Evolutionary conservation across 2,113 vertebrate species (phyloP), one percentile per base, ranked within the genome.

Genomic region (Hippocampus comes): DNA sequence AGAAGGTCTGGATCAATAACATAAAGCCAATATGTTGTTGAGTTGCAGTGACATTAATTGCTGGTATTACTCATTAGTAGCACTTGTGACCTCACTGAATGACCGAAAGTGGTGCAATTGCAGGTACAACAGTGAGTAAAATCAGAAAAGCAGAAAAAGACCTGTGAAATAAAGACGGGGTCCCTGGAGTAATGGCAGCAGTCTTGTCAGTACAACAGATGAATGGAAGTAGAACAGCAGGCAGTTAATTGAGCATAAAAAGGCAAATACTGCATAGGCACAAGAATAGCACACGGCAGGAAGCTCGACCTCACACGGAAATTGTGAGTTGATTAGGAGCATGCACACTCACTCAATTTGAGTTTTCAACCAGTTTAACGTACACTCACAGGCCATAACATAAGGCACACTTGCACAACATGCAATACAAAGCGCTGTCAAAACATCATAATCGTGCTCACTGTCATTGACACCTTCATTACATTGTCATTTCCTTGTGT

Each of bases 41-140:
- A 63, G 56, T 75, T 72, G 18, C 68, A n/a, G n/a, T 74, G 38
- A 78, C 71, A 80, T 87, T 76, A 64, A 85, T 89, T 87, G 88
- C 30, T 5, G 9, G 69, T 71, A 84, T 86, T 55, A 77, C 68
- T 72, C 53, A 71, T 72, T 53, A 46, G 17, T 66, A 66, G 23
- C 77, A 77, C 74, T 18, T 68, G 83, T 84, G 78, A 86, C 74
- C 77, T 87, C 79, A 84, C 57, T 78, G 63, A 77, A 76, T 80
- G 82, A 79, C 61, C 74, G 65, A 76, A 79, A 66, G 65, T 59
- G 23, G 69, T 72, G 30, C 70, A 75, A 75, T 67, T 78, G 72
- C 57, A 82, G 77, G 79, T 71, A 38, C 75, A 72, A 9, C 48
- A 60, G 59, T 51, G 27, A 63, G 30, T 67, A 60, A 78, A 67